A percentile compares a stretch with the other conserved stretches of the same genome.
phyloP scores from a whole-genome alignment of 1,140 invertebrate species.

The Ceratosolen solmsi region DNA sequence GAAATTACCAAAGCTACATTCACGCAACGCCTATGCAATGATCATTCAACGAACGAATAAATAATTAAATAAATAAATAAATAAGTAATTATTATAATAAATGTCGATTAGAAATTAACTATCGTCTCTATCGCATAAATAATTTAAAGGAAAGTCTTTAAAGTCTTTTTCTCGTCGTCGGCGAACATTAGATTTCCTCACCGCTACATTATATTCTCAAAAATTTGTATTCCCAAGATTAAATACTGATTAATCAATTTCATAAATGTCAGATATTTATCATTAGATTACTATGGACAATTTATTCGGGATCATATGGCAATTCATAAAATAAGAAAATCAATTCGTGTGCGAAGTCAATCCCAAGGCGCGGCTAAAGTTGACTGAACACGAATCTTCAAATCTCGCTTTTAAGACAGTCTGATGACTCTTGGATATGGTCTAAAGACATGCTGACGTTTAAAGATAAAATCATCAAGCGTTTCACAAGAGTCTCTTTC shows the following conservation, averaged over 20 bases:
- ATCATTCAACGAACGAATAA: too few relatives aligned
- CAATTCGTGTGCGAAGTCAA: conserved; percentile 18
- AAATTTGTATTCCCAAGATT: conserved; percentile 4
- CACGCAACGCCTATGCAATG: too few relatives aligned
- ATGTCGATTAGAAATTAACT: too few relatives aligned
- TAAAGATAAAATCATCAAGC: conserved; percentile 41
- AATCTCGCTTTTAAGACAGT: conserved; percentile 30
- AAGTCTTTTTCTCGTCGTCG: too few relatives aligned
- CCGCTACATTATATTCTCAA: neutral
- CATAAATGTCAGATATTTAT: conserved; percentile 19
- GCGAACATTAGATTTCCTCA: too few relatives aligned
- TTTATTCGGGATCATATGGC: conserved; percentile 1
- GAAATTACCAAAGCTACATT: too few relatives aligned
- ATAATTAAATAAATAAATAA: too few relatives aligned
- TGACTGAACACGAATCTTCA: conserved; percentile 42
- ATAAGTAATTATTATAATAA: too few relatives aligned
- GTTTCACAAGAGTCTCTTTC: conserved; percentile 4
- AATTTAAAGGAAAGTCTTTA: too few relatives aligned
- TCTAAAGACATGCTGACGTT: conserved; percentile 45
- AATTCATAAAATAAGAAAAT: conserved; percentile 39
- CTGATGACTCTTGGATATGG: conserved; percentile 31
- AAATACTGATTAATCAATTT: conserved; percentile 7
- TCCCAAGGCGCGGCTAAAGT: conserved; percentile 21
- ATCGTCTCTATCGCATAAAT: too few relatives aligned
- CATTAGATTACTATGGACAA: neutral